A percentile compares a stretch with the other conserved stretches of the same genome.
Conservation (phyloP, 2,888 invertebrate species). For the Ochlodes sylvanus region DNA sequence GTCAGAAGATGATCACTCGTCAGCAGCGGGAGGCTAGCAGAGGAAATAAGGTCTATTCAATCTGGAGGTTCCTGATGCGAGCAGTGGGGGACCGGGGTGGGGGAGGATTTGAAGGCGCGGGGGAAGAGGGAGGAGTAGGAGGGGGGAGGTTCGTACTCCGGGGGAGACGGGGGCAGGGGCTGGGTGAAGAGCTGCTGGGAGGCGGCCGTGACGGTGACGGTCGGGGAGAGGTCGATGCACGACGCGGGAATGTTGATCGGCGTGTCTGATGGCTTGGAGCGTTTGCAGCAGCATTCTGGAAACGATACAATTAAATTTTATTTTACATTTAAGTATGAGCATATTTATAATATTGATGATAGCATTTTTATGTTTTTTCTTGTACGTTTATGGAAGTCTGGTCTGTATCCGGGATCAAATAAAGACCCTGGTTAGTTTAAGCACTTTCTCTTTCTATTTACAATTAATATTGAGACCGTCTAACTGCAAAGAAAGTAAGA, state of each 20-base stretch:
- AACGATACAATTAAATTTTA: conserved; percentile 38
- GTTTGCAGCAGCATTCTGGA: conserved; percentile 83
- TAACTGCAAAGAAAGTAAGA: too few species aligned
- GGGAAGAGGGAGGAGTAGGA: conserved; percentile 89
- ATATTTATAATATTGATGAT: too few species aligned
- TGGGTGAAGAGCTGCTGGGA: conserved; percentile 71
- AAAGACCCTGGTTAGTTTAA: too few species aligned
- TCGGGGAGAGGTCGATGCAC: conserved; percentile 76
- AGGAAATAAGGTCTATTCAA: conserved; percentile 50
- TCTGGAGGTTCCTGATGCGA: conserved; percentile 77
- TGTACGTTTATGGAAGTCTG: too few species aligned
- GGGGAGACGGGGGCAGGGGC: conserved; percentile 76
- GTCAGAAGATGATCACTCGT: conserved; percentile 6
- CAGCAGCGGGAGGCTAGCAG: conserved; percentile 14
- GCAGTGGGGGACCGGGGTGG: conserved; percentile 77
- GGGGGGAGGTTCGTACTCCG: conserved; percentile 88
- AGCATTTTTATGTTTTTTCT: too few species aligned
- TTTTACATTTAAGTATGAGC: too few species aligned
- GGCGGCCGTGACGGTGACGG: conserved; percentile 71
- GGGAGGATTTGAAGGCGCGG: conserved; percentile 74
- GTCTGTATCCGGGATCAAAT: too few species aligned
- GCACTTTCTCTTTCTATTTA: too few species aligned
- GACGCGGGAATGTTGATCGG: conserved; percentile 76
- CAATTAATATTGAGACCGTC: too few species aligned
- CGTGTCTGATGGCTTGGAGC: conserved; percentile 76